Conservation (phyloP, 30 jellyfish, hydroid and myxozoan species). For the Catostylus mosaicus region DNA sequence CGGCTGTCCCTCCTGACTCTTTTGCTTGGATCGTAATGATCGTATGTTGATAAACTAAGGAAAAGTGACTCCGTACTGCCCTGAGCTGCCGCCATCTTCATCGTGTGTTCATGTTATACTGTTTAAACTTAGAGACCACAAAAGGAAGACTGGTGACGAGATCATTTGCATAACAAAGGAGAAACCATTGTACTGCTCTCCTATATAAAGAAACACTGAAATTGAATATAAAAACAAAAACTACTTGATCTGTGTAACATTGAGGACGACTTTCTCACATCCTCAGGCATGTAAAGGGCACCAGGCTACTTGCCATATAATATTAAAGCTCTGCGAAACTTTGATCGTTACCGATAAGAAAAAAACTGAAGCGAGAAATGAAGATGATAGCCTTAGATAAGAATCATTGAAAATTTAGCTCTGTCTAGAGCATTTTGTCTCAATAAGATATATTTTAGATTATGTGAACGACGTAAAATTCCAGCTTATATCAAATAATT, state of each 20-base stretch:
- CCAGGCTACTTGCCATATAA: not conserved
- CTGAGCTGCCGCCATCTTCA: constrained; percentile 70
- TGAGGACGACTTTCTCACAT: not conserved
- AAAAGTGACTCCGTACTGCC: constrained; percentile 78
- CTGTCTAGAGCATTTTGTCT: no score
- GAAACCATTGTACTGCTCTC: not conserved
- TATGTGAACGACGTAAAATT: no score
- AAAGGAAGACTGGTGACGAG: constrained; percentile 69
- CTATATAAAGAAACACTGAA: not conserved
- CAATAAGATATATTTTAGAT: no score
- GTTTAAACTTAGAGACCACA: constrained; percentile 56
- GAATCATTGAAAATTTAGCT: no score
- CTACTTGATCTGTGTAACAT: not conserved
- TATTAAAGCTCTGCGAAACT: no score
- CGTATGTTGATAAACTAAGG: constrained; percentile 42
- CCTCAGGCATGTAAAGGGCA: constrained; percentile 10
- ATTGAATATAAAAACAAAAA: not conserved
- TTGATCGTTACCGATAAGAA: no score
- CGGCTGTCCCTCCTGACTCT: constrained; percentile 62
- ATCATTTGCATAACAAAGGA: constrained; percentile 62
- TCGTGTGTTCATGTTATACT: constrained; percentile 65
- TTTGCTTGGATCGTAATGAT: constrained; percentile 46
- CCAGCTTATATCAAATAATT: no score
- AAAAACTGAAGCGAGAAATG: not conserved
- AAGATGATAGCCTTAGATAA: no score